Base-by-base conservation (phyloP, 2,113 vertebrate genomes). In the Peucedramus taeniatus region DNA sequence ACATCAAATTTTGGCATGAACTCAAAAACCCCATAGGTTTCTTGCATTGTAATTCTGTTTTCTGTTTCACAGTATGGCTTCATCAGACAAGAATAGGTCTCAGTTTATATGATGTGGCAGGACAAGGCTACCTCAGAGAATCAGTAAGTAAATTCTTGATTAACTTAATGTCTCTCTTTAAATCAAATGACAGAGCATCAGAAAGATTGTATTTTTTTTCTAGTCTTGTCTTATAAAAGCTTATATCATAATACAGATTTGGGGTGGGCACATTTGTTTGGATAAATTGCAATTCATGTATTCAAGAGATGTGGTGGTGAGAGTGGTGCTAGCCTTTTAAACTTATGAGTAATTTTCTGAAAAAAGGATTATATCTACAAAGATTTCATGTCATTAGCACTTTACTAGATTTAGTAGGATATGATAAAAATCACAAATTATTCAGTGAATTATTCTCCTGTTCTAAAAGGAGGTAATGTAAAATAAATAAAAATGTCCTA, bases 31-130 rank as follows among this genome's bases (percentile, higher is more conserved):
- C 13, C 18, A 9, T 47, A 10, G 28, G 13, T 50, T 70, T 87
- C 37, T 94, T 28, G 19, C 28, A 35, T 7, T 95, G 7, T 91
- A 45, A 92, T 69, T 82, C 40, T 72, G 22, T 69, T 92, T 90
- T 65, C 59, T 96, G 15, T 88, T 95, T 96, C 90, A 63, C 95
- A 99, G 99, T 99, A 24, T 99, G 99, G 99, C 97, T 99, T 89
- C 99, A 99, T 97, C 99, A 99, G 94, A 99, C 99, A 82, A 98
- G 99, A 96, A 99, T 99, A 93, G 99, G 99, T 51, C 98, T 99
- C 93, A 99, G 99, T 97, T 98, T 99, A 90, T 99, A 99, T 94
- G 99, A 99, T 19, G 99, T 99, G 45, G 99, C 99, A 75, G 99
- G 99, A 86, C 99, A 99, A 96, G 99, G 99, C 42, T 99, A 99